Evolutionary conservation across 37 sponge, comb jelly and placozoan species (phyloP), one percentile per base, ranked within the genome.

Genomic region (Cliona cf. orientalis): DNA sequence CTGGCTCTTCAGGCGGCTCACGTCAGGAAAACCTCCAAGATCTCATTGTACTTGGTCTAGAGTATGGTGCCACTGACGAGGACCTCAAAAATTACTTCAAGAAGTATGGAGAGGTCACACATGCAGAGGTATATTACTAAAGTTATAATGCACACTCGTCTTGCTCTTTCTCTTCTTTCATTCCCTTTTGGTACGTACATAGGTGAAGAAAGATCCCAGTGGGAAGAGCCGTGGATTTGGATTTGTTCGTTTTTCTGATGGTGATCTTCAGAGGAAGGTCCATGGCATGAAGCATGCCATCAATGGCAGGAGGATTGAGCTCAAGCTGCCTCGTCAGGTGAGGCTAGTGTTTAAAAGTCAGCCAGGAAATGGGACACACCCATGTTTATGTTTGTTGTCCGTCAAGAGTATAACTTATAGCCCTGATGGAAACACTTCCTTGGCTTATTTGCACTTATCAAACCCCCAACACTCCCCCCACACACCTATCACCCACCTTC

Each of bases 151-250:
- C 17, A 19, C 55, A 49, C 17, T 49, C 17, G 55, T 49, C 17
- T 49, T 11, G 17, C 14, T 17, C 55, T 11, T 49, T 49, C 14
- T 49, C 17, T 11, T 49, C 17, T 19, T 11, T 17, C 55, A 49
- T 49, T 17, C 14, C 17, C 28, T 61, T 61, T 61, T 61, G 28
- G 7, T 61, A 61, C 28, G 12, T 7, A 61, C 5, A 26, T 61
- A 92, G 91, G 84, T 94, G 80, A 94, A 94, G 70, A 89, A 76
- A 46, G 89, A 95, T 64, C 25, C 28, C 2, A 43, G 33, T 0
- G 78, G 86, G 0, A 58, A 74, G 60, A 86, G 87, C 21, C 82
- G 91, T 28, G 95, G 95, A 37, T 95, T 95, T 81, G 95, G 95
- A 0, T 95, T 95, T 78, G 76, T 95, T 17, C 82, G 95, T 40